Percentiles rank a stretch among this genome's conserved stretches.
These are phyloP conservation scores for Rostratula benghalensis DNA, from an alignment of 2,113 vertebrate species.

Conservation along the genomic window DNA sequence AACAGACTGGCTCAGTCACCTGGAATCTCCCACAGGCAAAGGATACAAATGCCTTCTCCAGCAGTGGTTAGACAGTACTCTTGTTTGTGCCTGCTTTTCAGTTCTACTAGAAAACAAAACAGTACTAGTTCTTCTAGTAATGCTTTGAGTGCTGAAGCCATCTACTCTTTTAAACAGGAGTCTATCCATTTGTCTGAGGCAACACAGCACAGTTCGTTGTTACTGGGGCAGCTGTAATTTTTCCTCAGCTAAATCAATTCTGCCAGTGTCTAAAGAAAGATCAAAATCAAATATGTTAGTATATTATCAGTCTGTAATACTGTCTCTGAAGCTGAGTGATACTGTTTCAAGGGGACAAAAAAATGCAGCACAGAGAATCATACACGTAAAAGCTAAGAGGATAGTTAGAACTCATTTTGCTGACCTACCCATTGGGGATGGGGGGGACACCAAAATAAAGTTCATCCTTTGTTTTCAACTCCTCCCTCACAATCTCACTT, in stretches of 20 bases:
- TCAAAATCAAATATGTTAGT: background rate
- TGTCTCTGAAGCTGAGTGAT: background rate
- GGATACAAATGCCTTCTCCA: background rate
- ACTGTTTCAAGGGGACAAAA: background rate
- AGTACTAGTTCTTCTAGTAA: background rate
- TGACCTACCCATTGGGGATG: background rate
- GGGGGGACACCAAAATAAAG: accelerated
- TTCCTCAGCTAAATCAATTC: background rate
- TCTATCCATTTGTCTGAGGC: background rate
- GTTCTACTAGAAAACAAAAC: background rate
- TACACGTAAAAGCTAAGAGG: background rate
- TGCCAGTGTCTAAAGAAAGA: background rate
- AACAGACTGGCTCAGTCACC: background rate
- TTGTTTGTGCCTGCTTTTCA: background rate
- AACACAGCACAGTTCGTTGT: background rate
- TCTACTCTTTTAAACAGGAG: background rate
- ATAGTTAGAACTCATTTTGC: background rate
- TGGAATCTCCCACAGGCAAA: background rate
- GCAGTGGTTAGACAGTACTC: background rate
- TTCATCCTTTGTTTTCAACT: background rate
- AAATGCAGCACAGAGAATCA: background rate
- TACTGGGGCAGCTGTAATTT: background rate
- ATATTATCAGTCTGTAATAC: background rate
- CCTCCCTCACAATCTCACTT: background rate
- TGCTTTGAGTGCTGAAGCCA: background rate